Evolutionary conservation across 2,888 invertebrate genomes (phyloP).

Genomic region (Leptura quadrifasciata): DNA sequence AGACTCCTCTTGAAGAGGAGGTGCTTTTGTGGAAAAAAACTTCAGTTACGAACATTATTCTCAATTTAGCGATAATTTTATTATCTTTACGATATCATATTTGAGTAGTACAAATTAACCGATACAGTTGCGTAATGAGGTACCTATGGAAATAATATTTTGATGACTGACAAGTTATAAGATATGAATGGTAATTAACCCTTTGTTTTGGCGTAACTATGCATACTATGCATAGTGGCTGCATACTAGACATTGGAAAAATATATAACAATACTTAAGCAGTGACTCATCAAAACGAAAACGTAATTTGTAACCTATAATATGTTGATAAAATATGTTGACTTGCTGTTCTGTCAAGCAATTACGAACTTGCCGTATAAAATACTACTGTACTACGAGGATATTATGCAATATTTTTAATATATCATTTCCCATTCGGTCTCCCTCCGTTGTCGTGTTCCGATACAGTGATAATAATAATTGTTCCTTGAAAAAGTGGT

Average conservation of each 20-base stretch:
- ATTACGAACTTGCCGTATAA: slow-evolving; percentile 17
- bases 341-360: slow-evolving; percentile 25
- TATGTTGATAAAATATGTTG: slow-evolving; percentile 21
- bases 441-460: slow-evolving; percentile 25
- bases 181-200: neutral
- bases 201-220: neutral
- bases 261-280: neutral
- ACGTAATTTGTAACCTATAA: slow-evolving; percentile 14
- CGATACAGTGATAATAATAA: slow-evolving; percentile 31
- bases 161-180: neutral
- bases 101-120: too few relatives aligned
- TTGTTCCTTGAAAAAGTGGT: slow-evolving; percentile 35
- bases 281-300: slow-evolving; percentile 19
- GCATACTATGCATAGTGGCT: neutral
- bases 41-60: too few relatives aligned
- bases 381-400: slow-evolving; percentile 12
- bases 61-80: too few relatives aligned
- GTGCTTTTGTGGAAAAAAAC: too few relatives aligned
- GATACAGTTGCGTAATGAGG: too few relatives aligned
- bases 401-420: slow-evolving; percentile 43
- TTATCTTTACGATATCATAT: too few relatives aligned
- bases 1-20: too few relatives aligned
- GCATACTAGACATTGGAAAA: neutral
- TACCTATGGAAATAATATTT: neutral
- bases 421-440: slow-evolving; percentile 37